Base-by-base conservation (phyloP, 2,888 invertebrate species). In the Lepidocyrtinus sp. region DNA sequence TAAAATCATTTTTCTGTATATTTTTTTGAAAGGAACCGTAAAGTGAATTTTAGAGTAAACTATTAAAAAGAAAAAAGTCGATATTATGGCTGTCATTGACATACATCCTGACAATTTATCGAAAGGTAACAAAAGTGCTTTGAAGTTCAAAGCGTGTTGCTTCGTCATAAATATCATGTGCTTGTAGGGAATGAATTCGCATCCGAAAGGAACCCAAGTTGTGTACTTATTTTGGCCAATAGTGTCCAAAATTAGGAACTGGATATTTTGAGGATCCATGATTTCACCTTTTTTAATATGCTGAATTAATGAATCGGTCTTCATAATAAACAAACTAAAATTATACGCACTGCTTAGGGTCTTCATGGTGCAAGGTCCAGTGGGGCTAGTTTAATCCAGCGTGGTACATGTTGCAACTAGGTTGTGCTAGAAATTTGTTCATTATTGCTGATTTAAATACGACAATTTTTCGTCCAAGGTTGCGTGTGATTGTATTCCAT, bases 111-210 rank as follows among this genome's bases (percentile, higher is more conserved):
- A 50, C 2, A 50, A n/a, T 17, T 7, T 2, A 26, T 72, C 71
- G 24, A 63, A 72, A 1, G 71, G 71, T n/a, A 45, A 63, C 2
- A 72, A 21, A 2, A 72, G 21, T 3, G 45, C 45, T n/a, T 19
- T 17, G n/a, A 72, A 22, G 36, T 62, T 72, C 1, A 46, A 15
- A 36, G 45, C 62, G 24, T 72, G 71, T 2, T 59, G 19, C 71
- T 72, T 45, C n/a, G 21, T 63, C 19, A 72, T 24, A 36, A 72
- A 72, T 1, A 24, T n/a, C 7, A 36, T 36, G 12, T 46, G 55
- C 36, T 62, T 72, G 36, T 72, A 72, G 12, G 62, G 45, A 24
- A 22, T 45, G 46, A 62, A 72, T 36, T 24, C 62, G 12, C 71
- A 72, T 17, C 24, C 71, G 25, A 45, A 72, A 9, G 45, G 46